Conservation (phyloP, 2,113 vertebrate species). For the Edolisoma coerulescens region DNA sequence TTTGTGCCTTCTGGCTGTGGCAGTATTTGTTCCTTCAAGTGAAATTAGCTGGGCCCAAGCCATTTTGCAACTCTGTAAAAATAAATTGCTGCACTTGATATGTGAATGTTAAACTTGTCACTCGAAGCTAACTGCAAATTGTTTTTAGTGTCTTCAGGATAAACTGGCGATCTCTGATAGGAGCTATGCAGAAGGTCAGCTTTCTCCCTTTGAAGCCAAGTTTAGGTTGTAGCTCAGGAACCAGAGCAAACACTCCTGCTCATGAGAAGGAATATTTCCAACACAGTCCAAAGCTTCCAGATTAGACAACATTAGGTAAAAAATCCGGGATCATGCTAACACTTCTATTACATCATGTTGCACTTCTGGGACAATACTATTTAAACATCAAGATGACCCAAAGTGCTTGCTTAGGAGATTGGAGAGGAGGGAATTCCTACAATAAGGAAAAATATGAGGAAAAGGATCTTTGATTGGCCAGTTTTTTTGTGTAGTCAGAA, state of each 20-base stretch:
- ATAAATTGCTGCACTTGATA: constrained; percentile 70
- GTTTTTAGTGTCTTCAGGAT: constrained; percentile 49
- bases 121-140: constrained; percentile 58
- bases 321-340: rapidly evolving
- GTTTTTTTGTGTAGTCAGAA: background rate
- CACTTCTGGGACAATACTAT: background rate
- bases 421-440: background rate
- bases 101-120: constrained; percentile 70
- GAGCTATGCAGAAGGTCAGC: constrained; percentile 19
- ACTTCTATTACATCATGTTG: background rate
- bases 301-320: background rate
- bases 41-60: constrained; percentile 62
- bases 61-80: constrained; percentile 72
- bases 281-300: background rate
- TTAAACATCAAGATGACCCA: background rate
- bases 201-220: constrained; percentile 54
- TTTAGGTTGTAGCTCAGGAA: constrained; percentile 34
- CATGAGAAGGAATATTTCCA: constrained; percentile 47
- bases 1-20: constrained; percentile 73
- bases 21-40: constrained; percentile 59
- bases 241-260: constrained; percentile 13
- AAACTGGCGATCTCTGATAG: constrained; percentile 39
- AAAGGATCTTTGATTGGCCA: background rate
- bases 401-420: background rate
- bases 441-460: background rate